Evolutionary conservation across 2,113 vertebrate genomes (phyloP), one percentile per base, ranked within the genome.

Genomic region (Columba janthina): DNA sequence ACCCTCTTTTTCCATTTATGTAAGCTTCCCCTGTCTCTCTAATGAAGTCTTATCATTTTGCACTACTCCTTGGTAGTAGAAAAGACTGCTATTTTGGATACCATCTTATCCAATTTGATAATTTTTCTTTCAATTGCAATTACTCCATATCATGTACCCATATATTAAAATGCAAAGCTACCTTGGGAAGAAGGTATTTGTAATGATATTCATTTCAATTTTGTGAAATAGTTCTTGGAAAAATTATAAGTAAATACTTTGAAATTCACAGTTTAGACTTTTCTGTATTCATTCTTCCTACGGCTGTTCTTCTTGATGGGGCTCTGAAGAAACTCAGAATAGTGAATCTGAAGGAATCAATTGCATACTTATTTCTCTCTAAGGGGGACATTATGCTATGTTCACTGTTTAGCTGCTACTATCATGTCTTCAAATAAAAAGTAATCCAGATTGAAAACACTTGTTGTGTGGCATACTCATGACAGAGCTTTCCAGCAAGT

Each of bases 311-410:
- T 88, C 22, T n/a, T 60, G 25, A 56, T n/a, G 7, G 10, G 5
- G 15, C 9, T 71, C 21, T 71, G 34, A 71, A 61, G 15, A 76
- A 71, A 62, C 29, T 46, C 36, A 61, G 36, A 64, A 61, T 15
- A 29, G 25, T n/a, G 15, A 58, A 69, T 32, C 7, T 65, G 26
- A 64, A 78, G 32, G 31, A 77, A 87, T 26, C 10, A 32, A 21
- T 8, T 72, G 4, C 11, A 15, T 31, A 9, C 4, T 71, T 53
- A 24, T 18, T 88, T 85, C 8, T 56, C 16, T 84, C 10, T 31
- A n/a, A 66, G 31, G 11, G 6, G 10, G 11, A 12, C 3, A 29
- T 89, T 60, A 31, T 0, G 0, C 1, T 51, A 5, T 38, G 5
- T 42, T 83, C 46, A 36, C 6, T 54, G 13, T 40, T 69, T 21